phyloP scores from a whole-genome alignment of 2,113 vertebrate species.

The Thomomys bottae region DNA sequence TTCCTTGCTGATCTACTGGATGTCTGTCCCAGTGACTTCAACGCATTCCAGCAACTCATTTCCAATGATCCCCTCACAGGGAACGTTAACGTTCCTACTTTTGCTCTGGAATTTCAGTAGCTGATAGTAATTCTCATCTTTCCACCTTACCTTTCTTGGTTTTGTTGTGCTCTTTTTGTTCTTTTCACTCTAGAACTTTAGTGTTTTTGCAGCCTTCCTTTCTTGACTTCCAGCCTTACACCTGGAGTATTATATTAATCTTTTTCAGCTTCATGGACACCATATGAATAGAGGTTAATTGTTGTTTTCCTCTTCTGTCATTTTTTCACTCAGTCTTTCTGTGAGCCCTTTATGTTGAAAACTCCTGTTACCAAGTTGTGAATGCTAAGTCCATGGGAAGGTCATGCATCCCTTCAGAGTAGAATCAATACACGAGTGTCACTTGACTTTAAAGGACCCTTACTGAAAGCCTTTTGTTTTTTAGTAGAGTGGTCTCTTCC shows the following conservation, averaged over 20 bases:
- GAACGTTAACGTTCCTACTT: neutral
- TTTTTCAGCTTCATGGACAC: neutral
- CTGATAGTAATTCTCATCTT: slow-evolving; percentile 14
- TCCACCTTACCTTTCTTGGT: slow-evolving; percentile 2
- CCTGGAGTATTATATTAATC: neutral
- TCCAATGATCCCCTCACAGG: neutral
- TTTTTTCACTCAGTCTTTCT: neutral
- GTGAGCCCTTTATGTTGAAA: neutral
- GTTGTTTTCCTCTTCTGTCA: neutral
- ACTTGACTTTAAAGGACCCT: neutral
- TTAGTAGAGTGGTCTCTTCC: neutral
- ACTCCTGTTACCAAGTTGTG: neutral
- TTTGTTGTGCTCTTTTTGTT: slow-evolving; percentile 4
- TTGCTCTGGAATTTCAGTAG: slow-evolving; percentile 28
- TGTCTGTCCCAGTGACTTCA: neutral
- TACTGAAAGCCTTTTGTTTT: neutral
- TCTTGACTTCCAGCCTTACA: neutral
- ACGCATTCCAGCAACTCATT: slow-evolving; percentile 43
- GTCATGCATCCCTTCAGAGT: neutral
- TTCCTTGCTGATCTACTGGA: neutral
- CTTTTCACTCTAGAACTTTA: neutral
- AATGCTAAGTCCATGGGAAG: neutral
- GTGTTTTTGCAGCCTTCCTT: neutral
- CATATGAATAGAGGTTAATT: neutral
- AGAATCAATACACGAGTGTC: neutral